Evolutionary conservation across 2,113 vertebrate species (phyloP).

Genomic region (Salminus brasiliensis): DNA sequence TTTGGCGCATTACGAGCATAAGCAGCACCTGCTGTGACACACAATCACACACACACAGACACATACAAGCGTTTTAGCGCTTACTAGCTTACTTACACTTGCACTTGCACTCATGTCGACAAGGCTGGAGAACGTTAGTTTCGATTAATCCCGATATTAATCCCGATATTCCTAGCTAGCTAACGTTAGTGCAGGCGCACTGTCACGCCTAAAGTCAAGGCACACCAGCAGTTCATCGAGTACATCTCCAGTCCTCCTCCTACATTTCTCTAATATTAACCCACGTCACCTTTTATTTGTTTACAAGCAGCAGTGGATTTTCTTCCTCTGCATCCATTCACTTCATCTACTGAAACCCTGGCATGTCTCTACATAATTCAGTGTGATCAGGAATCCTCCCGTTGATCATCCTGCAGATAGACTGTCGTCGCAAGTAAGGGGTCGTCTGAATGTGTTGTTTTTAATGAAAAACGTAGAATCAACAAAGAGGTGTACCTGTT

Average conservation of each 20-base stretch:
- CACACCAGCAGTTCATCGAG: background rate
- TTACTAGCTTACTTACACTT: background rate
- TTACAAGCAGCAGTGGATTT: background rate
- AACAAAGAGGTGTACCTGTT: background rate
- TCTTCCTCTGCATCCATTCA: background rate
- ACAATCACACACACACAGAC: background rate
- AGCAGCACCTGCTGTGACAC: background rate
- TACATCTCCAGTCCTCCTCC: background rate
- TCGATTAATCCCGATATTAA: background rate
- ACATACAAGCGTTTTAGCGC: background rate
- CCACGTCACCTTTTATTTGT: background rate
- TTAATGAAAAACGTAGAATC: constrained; percentile 23
- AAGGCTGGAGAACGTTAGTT: background rate
- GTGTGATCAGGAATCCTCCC: background rate
- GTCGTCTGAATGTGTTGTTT: constrained; percentile 20
- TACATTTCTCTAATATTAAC: background rate
- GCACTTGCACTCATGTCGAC: background rate
- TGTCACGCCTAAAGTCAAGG: constrained; percentile 27
- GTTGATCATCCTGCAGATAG: background rate
- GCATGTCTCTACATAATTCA: background rate
- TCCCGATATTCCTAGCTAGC: no score
- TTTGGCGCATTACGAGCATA: background rate
- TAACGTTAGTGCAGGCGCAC: background rate
- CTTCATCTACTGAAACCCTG: background rate
- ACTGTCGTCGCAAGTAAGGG: constrained; percentile 5